Evolutionary conservation across 2,888 invertebrate genomes (phyloP).

Genomic region (Eupelmus urozonus): DNA sequence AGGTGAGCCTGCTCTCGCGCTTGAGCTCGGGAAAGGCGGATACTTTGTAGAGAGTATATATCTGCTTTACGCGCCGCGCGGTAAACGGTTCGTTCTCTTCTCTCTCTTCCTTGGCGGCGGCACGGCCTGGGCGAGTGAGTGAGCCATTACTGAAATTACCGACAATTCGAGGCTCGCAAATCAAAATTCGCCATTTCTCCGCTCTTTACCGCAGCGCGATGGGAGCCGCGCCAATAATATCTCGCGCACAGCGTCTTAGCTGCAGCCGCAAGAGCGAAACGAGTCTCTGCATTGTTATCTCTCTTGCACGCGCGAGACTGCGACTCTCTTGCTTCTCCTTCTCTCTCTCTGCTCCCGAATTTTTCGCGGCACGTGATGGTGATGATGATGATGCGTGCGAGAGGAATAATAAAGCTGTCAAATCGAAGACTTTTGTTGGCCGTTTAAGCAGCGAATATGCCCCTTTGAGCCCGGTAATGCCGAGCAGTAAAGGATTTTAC

Average conservation of each 20-base stretch:
- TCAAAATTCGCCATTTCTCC: conserved; percentile 74
- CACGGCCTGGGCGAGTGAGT: conserved; percentile 68
- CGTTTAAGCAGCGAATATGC: conserved; percentile 42
- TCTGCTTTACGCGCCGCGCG: conserved; percentile 64
- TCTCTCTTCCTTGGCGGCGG: conserved; percentile 43
- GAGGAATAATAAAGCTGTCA: conserved; percentile 54
- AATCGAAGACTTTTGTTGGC: conserved; percentile 50
- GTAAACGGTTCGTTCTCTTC: conserved; percentile 63
- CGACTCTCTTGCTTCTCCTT: not conserved
- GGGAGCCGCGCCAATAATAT: conserved; percentile 49
- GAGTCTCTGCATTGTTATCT: conserved; percentile 7
- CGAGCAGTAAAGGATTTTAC: not conserved
- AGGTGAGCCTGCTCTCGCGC: conserved; percentile 63
- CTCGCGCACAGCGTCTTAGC: conserved; percentile 2
- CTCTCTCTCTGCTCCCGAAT: conserved; percentile 48
- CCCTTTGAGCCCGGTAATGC: conserved; percentile 10
- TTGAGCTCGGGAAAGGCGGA: conserved; percentile 70
- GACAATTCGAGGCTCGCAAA: conserved; percentile 75
- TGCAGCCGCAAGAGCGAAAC: conserved; percentile 32
- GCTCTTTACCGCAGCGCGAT: conserved; percentile 58
- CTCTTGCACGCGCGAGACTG: no score
- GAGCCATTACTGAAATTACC: conserved; percentile 76
- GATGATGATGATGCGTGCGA: conserved; percentile 37
- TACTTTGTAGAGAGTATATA: conserved; percentile 64
- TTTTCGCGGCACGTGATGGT: conserved; percentile 43